A percentile compares a stretch with the other conserved stretches of the same genome.
phyloP scores from a whole-genome alignment of 2,888 invertebrate genomes.

The Trichacis sp. region DNA sequence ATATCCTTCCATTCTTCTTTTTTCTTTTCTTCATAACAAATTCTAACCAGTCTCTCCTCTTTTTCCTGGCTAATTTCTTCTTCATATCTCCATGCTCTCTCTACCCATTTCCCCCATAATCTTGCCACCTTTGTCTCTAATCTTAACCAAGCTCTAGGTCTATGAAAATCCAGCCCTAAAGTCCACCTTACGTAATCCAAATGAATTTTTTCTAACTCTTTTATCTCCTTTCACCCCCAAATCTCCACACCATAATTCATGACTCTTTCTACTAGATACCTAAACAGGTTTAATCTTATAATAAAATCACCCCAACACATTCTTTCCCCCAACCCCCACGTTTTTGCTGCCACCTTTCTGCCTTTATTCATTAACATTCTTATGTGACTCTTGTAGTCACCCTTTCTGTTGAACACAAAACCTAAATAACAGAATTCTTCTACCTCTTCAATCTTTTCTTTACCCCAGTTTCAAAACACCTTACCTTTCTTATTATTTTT shows the following conservation, averaged over 20 bases:
- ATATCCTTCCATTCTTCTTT: too few species aligned
- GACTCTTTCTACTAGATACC: constrained; percentile 7
- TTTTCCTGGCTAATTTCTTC: too few species aligned
- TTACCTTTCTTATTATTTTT: too few species aligned
- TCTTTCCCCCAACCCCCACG: too few species aligned
- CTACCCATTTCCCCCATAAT: too few species aligned
- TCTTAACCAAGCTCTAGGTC: too few species aligned
- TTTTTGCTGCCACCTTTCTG: background rate
- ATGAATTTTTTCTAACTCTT: too few species aligned
- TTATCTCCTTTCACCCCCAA: constrained; percentile 18
- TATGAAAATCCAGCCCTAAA: constrained; percentile 9
- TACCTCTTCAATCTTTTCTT: constrained; percentile 10
- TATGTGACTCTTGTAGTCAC: constrained; percentile 13
- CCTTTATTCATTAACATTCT: constrained; percentile 14
- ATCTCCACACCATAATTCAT: constrained; percentile 19
- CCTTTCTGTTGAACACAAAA: constrained; percentile 17
- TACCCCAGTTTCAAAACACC: constrained; percentile 14
- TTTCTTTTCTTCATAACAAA: too few species aligned
- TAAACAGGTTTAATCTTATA: constrained; percentile 14
- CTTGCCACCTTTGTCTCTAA: too few species aligned
- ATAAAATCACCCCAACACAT: constrained; percentile 10
- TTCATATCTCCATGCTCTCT: too few species aligned
- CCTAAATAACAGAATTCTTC: too few species aligned
- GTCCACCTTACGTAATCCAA: constrained; percentile 14
- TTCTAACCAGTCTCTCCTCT: too few species aligned